These are phyloP conservation scores for Hermodice carunculata DNA, from an alignment of 2,888 invertebrate species.

Conservation along the genomic window DNA sequence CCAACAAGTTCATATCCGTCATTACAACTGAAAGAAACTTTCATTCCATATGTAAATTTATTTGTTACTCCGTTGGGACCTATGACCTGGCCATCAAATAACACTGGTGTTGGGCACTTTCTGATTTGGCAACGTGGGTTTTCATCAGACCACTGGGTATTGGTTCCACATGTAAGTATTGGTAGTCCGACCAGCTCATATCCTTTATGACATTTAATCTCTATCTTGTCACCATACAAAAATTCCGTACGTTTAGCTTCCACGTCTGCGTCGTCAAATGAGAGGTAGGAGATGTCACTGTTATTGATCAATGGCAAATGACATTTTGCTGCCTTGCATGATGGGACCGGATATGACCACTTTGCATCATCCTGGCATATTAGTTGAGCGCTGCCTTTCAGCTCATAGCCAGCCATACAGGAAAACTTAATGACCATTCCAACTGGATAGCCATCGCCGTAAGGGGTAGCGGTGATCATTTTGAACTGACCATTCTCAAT, in stretches of 20 bases:
- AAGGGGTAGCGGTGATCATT: conserved; percentile 16
- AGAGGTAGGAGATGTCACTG: too few relatives aligned
- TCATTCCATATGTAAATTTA: background rate
- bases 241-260: too few relatives aligned
- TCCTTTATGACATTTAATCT: conserved; percentile 6
- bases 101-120: too few relatives aligned
- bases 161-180: conserved; percentile 18
- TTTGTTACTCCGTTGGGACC: too few relatives aligned
- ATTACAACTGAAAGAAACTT: conserved; percentile 4
- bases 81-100: too few relatives aligned
- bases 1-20: conserved; percentile 11
- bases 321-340: conserved; percentile 43
- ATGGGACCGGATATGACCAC: conserved; percentile 60
- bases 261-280: too few relatives aligned
- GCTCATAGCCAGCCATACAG: conserved; percentile 26
- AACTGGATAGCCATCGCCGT: conserved; percentile 29
- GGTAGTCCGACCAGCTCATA: conserved; percentile 21
- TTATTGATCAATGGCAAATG: background rate
- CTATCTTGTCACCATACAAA: background rate
- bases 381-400: conserved; percentile 16
- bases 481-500: conserved; percentile 19
- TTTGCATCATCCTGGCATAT: conserved; percentile 46
- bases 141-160: too few relatives aligned
- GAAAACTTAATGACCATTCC: conserved; percentile 27
- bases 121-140: too few relatives aligned